Conservation (phyloP, 2,888 invertebrate species). For the Pseudeuparius sepicola region DNA sequence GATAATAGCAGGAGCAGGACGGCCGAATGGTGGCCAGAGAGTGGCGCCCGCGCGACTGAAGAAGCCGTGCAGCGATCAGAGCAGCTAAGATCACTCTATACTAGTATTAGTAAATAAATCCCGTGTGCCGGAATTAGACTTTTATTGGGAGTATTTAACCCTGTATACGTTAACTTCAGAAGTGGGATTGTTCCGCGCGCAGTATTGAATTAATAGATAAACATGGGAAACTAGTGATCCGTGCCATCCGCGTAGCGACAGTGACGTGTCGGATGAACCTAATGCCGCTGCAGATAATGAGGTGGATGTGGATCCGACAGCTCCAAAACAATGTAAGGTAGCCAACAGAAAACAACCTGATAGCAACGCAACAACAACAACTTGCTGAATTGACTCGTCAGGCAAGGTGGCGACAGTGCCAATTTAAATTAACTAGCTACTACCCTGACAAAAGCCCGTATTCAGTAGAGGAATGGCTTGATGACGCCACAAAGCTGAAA, state of each 20-base stretch:
- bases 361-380: slow-evolving; percentile 11
- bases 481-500: slow-evolving; percentile 18
- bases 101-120: too few relatives aligned
- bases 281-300: neutral
- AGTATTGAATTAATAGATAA: too few relatives aligned
- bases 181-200: slow-evolving; percentile 7
- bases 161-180: slow-evolving; percentile 13
- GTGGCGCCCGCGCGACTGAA: too few relatives aligned
- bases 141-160: too few relatives aligned
- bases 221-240: too few relatives aligned
- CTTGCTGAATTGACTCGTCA: slow-evolving; percentile 4
- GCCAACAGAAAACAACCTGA: slow-evolving; percentile 12
- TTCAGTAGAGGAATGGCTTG: slow-evolving; percentile 20
- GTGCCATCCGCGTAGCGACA: neutral
- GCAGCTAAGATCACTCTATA: too few relatives aligned
- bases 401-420: slow-evolving; percentile 11
- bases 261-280: neutral
- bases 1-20: too few relatives aligned
- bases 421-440: slow-evolving; percentile 1
- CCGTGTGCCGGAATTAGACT: too few relatives aligned
- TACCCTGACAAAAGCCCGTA: slow-evolving; percentile 13
- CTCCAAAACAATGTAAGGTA: neutral
- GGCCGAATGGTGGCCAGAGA: too few relatives aligned
- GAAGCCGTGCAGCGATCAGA: too few relatives aligned
- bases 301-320: neutral